These are phyloP conservation scores for Crypturellus undulatus DNA, from an alignment of 2,113 vertebrate genomes.

Conservation along the genomic window DNA sequence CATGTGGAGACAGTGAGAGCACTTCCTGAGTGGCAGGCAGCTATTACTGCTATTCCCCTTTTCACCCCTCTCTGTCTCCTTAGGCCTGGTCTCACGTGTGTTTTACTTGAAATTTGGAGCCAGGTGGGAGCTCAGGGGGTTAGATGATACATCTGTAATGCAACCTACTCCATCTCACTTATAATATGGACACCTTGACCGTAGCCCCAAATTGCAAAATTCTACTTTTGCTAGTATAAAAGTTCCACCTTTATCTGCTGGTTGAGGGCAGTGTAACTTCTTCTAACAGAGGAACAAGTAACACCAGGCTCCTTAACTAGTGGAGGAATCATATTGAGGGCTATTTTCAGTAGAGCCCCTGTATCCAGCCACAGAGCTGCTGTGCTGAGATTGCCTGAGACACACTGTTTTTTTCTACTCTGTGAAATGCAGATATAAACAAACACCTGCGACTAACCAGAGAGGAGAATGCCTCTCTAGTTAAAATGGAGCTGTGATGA, in stretches of 20 bases:
- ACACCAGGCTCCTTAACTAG: neutral
- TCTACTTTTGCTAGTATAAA: neutral
- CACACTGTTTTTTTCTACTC: neutral
- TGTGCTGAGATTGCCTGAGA: neutral
- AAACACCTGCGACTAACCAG: no score
- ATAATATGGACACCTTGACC: neutral
- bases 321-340: fast-evolving
- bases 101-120: neutral
- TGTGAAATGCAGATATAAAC: neutral
- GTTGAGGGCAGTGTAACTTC: neutral
- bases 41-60: neutral
- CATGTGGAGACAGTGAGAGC: neutral
- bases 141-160: neutral
- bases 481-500: neutral
- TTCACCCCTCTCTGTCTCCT: neutral
- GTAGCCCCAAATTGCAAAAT: neutral
- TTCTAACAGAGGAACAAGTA: neutral
- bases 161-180: neutral
- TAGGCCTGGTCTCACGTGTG: neutral
- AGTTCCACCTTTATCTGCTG: fast-evolving
- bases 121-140: neutral
- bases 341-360: neutral
- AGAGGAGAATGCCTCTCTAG: neutral
- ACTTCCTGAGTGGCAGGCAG: neutral
- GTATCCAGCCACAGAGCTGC: neutral